Evolutionary conservation across 2,797 vertebrate species (phyloP), one percentile per base, ranked within the genome.

Genomic region (Benthosema pterotum): DNA sequence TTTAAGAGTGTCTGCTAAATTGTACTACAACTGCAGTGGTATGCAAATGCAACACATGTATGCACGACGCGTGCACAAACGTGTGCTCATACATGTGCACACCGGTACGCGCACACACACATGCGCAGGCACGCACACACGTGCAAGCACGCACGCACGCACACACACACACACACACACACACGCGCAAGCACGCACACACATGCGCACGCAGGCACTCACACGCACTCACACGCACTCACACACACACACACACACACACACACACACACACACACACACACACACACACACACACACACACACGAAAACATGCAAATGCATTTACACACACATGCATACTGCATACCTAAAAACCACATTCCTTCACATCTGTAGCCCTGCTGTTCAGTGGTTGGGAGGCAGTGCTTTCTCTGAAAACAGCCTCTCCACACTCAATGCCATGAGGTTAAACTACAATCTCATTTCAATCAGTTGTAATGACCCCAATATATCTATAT

Each of bases 301-400:
- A 38, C 17, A 60, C 32, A 32, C 49, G n/a, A n/a, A 28, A 57
- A 67, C 19, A 46, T 42, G 38, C 18, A 61, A 25, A 38, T 16
- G 22, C 25, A 18, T 52, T 22, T 16, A 17, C 42, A 60, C 53
- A 57, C 19, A 56, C 16, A 57, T 55, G 57, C 58, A 66, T 43
- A 46, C 18, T 38, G 32, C 32, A 38, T 38, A 38, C 32, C 32
- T 9, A 71, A 60, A 65, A 15, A 25, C 46, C 58, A 54, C 74
- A 78, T 84, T 82, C 70, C 75, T 83, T 56, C 73, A 86, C 72
- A 87, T 83, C 69, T 82, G 75, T 50, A 71, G 48, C 51, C 77
- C 77, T 82, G 77, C 77, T 77, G 80, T 67, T 74, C 57, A 12
- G 53, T 60, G 49, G 32, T 22, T 48, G 38, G 14, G n/a, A 15